Evolutionary conservation across 2,888 invertebrate genomes (phyloP).

Genomic region (Mimachlamys varia): DNA sequence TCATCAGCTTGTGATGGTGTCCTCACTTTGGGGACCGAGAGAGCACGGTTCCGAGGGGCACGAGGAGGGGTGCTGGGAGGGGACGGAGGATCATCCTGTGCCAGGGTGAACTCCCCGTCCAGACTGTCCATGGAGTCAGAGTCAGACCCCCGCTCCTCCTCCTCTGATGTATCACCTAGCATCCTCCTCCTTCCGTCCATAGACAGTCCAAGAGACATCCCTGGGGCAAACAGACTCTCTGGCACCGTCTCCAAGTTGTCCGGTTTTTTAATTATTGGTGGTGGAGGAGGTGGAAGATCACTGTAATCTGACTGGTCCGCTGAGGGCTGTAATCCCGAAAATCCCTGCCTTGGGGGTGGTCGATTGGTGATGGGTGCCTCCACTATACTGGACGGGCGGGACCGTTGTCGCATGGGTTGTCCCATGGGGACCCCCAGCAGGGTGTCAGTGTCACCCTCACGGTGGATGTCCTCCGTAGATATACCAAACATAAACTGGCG

Average conservation of each 20-base stretch:
- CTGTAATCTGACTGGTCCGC: not conserved
- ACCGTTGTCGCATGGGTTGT: conserved; percentile 54
- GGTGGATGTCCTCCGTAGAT: conserved; percentile 64
- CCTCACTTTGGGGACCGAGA: conserved; percentile 44
- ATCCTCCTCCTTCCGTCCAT: not conserved
- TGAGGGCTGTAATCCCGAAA: not conserved
- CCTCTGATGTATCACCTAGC: not conserved
- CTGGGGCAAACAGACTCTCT: conserved; percentile 20
- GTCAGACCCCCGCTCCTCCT: conserved; percentile 43
- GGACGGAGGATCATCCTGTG: conserved; percentile 44
- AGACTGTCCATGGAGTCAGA: conserved; percentile 52
- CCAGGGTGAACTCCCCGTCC: conserved; percentile 46
- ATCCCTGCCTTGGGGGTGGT: not conserved
- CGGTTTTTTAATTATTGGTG: conserved; percentile 49
- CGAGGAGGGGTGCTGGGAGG: conserved; percentile 34
- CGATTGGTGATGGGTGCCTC: not conserved
- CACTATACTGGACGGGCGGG: conserved; percentile 50
- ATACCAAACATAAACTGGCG: conserved; percentile 72
- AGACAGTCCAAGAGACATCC: not conserved
- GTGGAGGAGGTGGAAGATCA: conserved; percentile 50
- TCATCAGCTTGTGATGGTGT: not conserved
- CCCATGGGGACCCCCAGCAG: conserved; percentile 64
- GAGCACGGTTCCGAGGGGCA: conserved; percentile 46
- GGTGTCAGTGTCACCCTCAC: conserved; percentile 60
- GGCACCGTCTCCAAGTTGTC: conserved; percentile 38